Evolutionary conservation across 2,888 invertebrate species (phyloP).

Genomic region (Biston stratarius): DNA sequence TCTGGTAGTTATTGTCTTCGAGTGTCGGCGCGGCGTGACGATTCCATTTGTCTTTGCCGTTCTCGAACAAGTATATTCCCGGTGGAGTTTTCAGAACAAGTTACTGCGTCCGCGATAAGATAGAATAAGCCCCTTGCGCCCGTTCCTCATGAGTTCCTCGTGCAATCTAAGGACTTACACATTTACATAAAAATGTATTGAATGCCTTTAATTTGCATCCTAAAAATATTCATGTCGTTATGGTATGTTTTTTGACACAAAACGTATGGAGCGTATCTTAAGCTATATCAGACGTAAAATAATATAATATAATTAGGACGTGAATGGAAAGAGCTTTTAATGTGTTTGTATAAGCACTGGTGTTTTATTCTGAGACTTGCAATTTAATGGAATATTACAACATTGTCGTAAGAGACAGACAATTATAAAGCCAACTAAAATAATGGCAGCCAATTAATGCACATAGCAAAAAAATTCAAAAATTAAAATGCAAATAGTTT

Average conservation of each 20-base stretch:
- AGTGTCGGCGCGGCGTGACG: constrained; percentile 55
- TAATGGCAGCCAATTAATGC: too few relatives aligned
- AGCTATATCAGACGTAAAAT: too few relatives aligned
- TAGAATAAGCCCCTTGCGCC: constrained; percentile 75
- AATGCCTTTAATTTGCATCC: constrained; percentile 36
- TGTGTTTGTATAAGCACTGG: too few relatives aligned
- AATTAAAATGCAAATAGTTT: too few relatives aligned
- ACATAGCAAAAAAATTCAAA: too few relatives aligned
- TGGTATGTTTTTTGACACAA: constrained; percentile 11
- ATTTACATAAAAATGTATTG: constrained; percentile 51
- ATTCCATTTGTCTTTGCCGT: constrained; percentile 74
- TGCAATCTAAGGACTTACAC: constrained; percentile 55
- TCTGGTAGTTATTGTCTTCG: constrained; percentile 63
- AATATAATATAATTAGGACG: too few relatives aligned
- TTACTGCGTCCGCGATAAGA: constrained; percentile 76
- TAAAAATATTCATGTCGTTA: constrained; percentile 25
- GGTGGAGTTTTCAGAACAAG: constrained; percentile 73
- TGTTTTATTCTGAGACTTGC: too few relatives aligned
- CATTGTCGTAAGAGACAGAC: too few relatives aligned
- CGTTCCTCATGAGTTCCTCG: constrained; percentile 70
- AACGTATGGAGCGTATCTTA: too few relatives aligned
- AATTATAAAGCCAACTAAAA: too few relatives aligned
- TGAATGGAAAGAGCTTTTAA: too few relatives aligned
- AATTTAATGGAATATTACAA: too few relatives aligned
- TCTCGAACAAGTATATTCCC: constrained; percentile 72